phyloP scores from a whole-genome alignment of 64 coral and sea anemone genomes.

The Acropora yongei region DNA sequence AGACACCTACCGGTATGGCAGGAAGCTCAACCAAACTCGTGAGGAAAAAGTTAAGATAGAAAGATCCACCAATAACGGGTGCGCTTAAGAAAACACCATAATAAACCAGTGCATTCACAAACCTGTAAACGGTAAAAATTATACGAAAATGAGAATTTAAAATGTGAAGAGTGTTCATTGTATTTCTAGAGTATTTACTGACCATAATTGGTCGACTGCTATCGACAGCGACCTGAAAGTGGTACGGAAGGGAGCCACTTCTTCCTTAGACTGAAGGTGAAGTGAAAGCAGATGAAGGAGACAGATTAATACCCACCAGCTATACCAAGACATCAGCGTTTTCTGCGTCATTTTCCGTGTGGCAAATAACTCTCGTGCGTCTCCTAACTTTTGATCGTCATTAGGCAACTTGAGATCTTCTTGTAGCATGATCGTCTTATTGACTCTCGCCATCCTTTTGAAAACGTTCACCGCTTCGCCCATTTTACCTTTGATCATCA shows the following conservation, averaged over 20 bases:
- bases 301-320: slow-evolving; percentile 14
- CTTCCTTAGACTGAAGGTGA: too few species aligned
- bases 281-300: neutral
- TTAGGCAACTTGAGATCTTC: slow-evolving; percentile 25
- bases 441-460: slow-evolving; percentile 50
- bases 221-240: too few species aligned
- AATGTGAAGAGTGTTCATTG: neutral
- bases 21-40: slow-evolving; percentile 33
- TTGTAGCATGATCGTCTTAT: slow-evolving; percentile 19
- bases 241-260: too few species aligned
- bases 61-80: slow-evolving; percentile 42
- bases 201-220: too few species aligned
- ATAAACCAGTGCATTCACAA: slow-evolving; percentile 50
- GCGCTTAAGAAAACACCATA: slow-evolving; percentile 52
- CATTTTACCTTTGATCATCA: slow-evolving; percentile 9
- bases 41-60: slow-evolving; percentile 50
- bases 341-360: slow-evolving; percentile 12
- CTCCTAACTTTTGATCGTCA: slow-evolving; percentile 54
- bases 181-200: too few species aligned
- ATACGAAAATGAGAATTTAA: neutral
- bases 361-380: slow-evolving; percentile 73
- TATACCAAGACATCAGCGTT: slow-evolving; percentile 61
- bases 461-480: slow-evolving; percentile 23
- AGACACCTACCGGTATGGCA: slow-evolving; percentile 1
- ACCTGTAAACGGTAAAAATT: slow-evolving; percentile 27